Evolutionary conservation across 2,888 invertebrate genomes (phyloP), one percentile per base, ranked within the genome.

Genomic region (Polymixis flavicincta): DNA sequence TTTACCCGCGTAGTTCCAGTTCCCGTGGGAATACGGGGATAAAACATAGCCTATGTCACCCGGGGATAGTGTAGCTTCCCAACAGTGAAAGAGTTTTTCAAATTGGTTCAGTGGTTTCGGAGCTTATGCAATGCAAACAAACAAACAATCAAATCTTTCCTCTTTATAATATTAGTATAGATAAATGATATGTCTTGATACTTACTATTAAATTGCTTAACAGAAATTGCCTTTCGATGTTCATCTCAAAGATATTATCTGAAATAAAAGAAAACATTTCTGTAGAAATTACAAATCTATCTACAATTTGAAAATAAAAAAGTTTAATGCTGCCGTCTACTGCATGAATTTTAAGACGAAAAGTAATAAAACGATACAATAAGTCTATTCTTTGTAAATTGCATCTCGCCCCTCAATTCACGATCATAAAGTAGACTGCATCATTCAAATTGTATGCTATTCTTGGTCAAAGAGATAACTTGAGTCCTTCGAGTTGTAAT

Each of bases 211-310:
- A 78, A 63, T 66, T 54, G 55, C 65, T 71, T 63, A 74, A 67
- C 28, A 71, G 57, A 64, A 66, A 65, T 75, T 60, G 48, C 64
- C 6, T 73, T 67, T 42, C 65, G 75, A 50, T 71, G 65, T 72
- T 83, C 86, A 85, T 79, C 72, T 78, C 77, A 79, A 76, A 55
- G 52, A 71, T 28, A 69, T n/a, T 66, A 85, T 67, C 86, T 86
- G 79, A 60, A 86, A 86, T 28, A 54, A 78, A 74, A 74, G 4
- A 60, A 55, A 71, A 42, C 28, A 54, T 57, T 8, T 9, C 3
- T 65, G 19, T 25, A 64, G 11, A 61, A 52, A 69, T 48, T 60
- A 59, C 32, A 55, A 57, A 22, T 68, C 13, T 3, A 48, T 45
- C 63, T 28, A 67, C 22, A 69, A 57, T 78, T 52, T 25, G 50